Evolutionary conservation across 2,797 vertebrate genomes (phyloP).

Genomic region (Australoheros facetus): DNA sequence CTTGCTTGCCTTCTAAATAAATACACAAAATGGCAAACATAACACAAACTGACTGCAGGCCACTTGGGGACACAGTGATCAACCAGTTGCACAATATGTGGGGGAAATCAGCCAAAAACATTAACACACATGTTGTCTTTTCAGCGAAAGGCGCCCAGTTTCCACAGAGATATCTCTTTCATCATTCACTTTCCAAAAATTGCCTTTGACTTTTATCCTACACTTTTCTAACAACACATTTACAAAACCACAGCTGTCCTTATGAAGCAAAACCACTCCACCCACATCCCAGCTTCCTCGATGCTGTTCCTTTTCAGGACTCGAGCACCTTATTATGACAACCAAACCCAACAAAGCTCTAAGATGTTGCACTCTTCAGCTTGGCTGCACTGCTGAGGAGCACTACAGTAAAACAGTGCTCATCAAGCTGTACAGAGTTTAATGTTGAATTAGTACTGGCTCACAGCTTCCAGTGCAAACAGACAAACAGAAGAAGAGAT

Average conservation of each 20-base stretch:
- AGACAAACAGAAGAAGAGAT: constrained; percentile 61
- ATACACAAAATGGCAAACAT: not conserved
- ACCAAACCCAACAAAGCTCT: constrained; percentile 15
- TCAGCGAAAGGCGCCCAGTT: constrained; percentile 6
- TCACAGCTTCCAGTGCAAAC: constrained; percentile 45
- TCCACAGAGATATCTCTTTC: constrained; percentile 23
- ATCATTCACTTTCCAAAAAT: constrained; percentile 14
- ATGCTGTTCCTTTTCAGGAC: not conserved
- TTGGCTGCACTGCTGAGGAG: not conserved
- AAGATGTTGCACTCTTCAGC: constrained; percentile 23
- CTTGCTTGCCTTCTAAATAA: not conserved
- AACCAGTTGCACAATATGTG: constrained; percentile 18
- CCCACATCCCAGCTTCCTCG: not conserved
- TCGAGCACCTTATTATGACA: constrained; percentile 28
- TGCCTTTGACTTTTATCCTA: constrained; percentile 1
- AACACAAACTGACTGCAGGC: not conserved
- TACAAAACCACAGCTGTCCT: constrained; percentile 34
- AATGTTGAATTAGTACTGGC: constrained; percentile 50
- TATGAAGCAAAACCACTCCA: constrained; percentile 13
- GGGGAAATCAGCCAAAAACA: constrained; percentile 2
- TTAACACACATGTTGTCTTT: not conserved
- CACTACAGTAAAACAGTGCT: constrained; percentile 28
- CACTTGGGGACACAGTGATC: constrained; percentile 12
- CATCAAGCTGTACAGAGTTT: constrained; percentile 39
- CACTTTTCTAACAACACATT: constrained; percentile 14